Evolutionary conservation across 2,888 invertebrate species (phyloP).

Genomic region (Calameuta filiformis): DNA sequence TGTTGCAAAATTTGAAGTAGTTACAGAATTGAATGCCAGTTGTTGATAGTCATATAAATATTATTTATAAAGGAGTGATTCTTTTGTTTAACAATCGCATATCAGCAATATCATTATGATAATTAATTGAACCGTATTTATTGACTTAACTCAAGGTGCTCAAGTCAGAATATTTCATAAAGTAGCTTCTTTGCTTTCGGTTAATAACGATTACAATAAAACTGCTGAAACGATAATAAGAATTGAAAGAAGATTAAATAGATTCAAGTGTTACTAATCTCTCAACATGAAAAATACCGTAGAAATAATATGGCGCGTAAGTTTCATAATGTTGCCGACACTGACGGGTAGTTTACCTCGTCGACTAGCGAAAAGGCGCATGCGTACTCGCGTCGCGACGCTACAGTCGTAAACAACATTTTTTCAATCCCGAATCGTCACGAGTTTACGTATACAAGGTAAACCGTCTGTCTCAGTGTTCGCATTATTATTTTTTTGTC

Average conservation of each 20-base stretch:
- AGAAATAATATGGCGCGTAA: background rate
- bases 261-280: background rate
- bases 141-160: background rate
- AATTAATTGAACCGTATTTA: background rate
- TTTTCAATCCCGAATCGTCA: conserved; percentile 37
- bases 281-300: background rate
- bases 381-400: conserved; percentile 43
- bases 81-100: background rate
- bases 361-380: conserved; percentile 30
- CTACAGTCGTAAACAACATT: conserved; percentile 55
- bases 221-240: background rate
- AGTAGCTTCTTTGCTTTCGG: background rate
- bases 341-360: background rate
- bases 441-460: conserved; percentile 35
- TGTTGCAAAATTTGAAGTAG: background rate
- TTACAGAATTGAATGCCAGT: background rate
- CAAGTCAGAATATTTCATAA: background rate
- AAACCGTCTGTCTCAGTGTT: conserved; percentile 31
- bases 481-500: conserved; percentile 27
- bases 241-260: background rate
- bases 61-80: background rate
- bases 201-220: background rate
- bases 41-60: background rate
- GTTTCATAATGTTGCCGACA: background rate
- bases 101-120: background rate